Evolutionary conservation across 2,888 invertebrate genomes (phyloP).

Genomic region (Chelonus formosanus): DNA sequence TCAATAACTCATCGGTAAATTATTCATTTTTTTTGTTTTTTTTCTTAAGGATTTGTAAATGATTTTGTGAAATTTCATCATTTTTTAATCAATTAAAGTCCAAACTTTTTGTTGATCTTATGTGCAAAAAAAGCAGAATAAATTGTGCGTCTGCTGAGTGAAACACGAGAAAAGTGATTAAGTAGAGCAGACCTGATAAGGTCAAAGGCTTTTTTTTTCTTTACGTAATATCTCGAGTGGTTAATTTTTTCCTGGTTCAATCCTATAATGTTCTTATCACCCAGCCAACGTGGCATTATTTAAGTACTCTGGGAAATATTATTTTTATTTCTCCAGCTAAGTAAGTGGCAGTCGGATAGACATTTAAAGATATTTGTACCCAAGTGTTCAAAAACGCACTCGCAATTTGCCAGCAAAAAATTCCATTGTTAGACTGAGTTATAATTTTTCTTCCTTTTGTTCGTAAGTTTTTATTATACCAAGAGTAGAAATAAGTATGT

Average conservation of each 20-base stretch:
- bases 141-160: neutral
- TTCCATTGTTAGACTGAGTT: neutral
- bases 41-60: no score
- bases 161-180: slow-evolving; percentile 3
- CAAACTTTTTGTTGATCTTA: no score
- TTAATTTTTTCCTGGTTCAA: slow-evolving; percentile 1
- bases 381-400: slow-evolving; percentile 5
- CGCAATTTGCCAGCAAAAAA: neutral
- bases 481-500: no score
- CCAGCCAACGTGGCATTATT: slow-evolving; percentile 8
- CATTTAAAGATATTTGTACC: slow-evolving; percentile 14
- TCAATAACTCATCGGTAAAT: no score
- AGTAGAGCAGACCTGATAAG: slow-evolving; percentile 7
- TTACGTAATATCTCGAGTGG: neutral
- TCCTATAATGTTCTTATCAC: slow-evolving; percentile 14
- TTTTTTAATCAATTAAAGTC: no score
- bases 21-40: no score
- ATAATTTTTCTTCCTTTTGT: neutral
- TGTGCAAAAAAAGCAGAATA: neutral
- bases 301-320: slow-evolving; percentile 18
- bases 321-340: slow-evolving; percentile 1
- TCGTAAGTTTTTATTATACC: no score
- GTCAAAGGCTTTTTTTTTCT: slow-evolving; percentile 1
- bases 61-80: neutral
- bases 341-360: slow-evolving; percentile 23